These are phyloP conservation scores for Patiria miniata DNA, from an alignment of 35 echinoderm and acorn worm genomes.

Conservation along the genomic window DNA sequence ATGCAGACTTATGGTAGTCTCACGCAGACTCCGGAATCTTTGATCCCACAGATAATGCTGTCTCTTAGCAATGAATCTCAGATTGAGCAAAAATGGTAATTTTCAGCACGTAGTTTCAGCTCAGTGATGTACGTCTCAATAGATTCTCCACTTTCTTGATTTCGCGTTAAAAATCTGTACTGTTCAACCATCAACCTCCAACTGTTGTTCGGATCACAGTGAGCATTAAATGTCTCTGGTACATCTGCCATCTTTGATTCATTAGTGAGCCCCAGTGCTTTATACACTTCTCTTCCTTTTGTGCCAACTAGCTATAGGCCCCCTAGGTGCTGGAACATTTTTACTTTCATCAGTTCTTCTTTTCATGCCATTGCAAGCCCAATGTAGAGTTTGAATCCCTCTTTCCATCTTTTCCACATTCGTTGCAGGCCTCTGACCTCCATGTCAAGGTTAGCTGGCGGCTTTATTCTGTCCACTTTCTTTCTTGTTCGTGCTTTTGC, in stretches of 20 bases:
- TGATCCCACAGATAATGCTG: slow-evolving; percentile 55
- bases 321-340: slow-evolving; percentile 42
- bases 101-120: slow-evolving; percentile 31
- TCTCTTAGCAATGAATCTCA: slow-evolving; percentile 59
- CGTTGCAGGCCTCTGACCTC: neutral
- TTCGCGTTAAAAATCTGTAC: slow-evolving; percentile 30
- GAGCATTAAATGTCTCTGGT: neutral
- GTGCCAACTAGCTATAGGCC: slow-evolving; percentile 36
- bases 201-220: slow-evolving; percentile 28
- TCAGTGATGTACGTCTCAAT: slow-evolving; percentile 6
- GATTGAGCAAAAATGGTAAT: slow-evolving; percentile 49
- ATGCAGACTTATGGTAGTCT: slow-evolving; percentile 41
- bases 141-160: slow-evolving; percentile 26
- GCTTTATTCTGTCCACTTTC: neutral
- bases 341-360: slow-evolving; percentile 20
- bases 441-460: neutral
- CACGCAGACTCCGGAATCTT: slow-evolving; percentile 45
- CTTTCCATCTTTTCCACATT: neutral
- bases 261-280: slow-evolving; percentile 13
- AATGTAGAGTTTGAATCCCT: slow-evolving; percentile 1
- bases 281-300: slow-evolving; percentile 29
- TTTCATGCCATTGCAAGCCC: too few species aligned
- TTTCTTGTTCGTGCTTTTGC: neutral
- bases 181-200: slow-evolving; percentile 10
- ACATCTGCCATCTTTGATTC: slow-evolving; percentile 25